Base-by-base conservation (phyloP, 2,797 vertebrate species). In the Yasuhikotakia modesta region DNA sequence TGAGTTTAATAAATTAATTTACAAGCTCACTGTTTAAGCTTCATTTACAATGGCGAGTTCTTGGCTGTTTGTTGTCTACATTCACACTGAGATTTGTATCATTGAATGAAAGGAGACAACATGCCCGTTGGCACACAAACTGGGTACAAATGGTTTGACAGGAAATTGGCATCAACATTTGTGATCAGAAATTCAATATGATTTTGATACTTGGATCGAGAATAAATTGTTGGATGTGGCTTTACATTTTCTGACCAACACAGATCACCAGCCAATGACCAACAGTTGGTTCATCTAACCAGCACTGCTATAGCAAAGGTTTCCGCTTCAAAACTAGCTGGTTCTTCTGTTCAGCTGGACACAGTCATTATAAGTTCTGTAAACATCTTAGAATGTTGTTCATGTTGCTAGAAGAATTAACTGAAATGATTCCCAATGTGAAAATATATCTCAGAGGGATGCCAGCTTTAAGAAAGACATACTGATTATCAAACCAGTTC, bases 171-270 rank as follows among this genome's bases (percentile, higher is more conserved):
- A n/a, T n/a, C n/a, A n/a, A n/a, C n/a, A n/a, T n/a, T n/a, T n/a
- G n/a, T n/a, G n/a, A n/a, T n/a, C 14, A 70, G 30, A 70, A 14
- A 11, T 58, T 43, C 57, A 19, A 14, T 57, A 70, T 24, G 50
- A 16, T 61, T 70, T 22, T 30, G 21, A 35, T 52, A 22, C 19
- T 73, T 67, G 57, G 32, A 7, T 35, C 74, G 74, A 22, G 2
- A 61, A 76, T 67, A 45, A 78, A 73, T 78, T 74, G 70, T 65
- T 73, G 50, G 70, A 32, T 52, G 17, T 48, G 39, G 78, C 52
- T 58, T 66, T 43, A n/a, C 17, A 13, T 39, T 39, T 70, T 35
- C 19, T 57, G 32, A 19, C 48, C 64, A 21, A 50, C 52, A 68
- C 45, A 61, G 68, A 73, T 78, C 61, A 53, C 46, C 45, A 70